Conservation (phyloP, 2,888 invertebrate species). For the Microdon myrmicae region DNA sequence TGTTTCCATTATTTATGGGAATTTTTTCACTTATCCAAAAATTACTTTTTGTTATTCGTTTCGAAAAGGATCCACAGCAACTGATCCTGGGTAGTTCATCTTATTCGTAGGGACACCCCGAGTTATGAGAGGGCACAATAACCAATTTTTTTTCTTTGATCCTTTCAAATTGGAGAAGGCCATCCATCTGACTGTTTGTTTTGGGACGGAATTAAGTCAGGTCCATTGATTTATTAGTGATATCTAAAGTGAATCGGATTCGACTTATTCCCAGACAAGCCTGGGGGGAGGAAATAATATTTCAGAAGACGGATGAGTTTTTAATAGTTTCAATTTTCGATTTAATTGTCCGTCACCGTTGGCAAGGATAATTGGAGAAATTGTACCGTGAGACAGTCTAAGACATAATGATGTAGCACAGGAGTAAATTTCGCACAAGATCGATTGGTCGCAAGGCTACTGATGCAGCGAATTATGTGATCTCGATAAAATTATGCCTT, state of each 20-base stretch:
- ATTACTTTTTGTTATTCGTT: conserved; percentile 11
- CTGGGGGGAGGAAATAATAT: conserved; percentile 29
- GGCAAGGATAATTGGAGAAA: conserved; percentile 20
- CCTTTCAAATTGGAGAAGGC: too few relatives aligned
- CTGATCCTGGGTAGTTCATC: conserved; percentile 47
- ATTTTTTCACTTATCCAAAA: conserved; percentile 41
- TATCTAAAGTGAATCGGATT: conserved; percentile 2
- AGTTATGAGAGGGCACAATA: conserved; percentile 11
- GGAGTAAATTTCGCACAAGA: too few relatives aligned
- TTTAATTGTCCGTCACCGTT: conserved; percentile 36
- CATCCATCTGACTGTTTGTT: conserved; percentile 38
- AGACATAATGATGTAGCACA: too few relatives aligned
- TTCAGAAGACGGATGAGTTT: conserved; percentile 41
- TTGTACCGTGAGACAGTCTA: background rate
- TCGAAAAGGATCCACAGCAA: conserved; percentile 23
- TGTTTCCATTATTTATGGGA: conserved; percentile 48
- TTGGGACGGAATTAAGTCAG: conserved; percentile 45
- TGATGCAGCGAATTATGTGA: too few relatives aligned
- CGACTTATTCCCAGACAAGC: conserved; percentile 11
- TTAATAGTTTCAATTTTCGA: conserved; percentile 31
- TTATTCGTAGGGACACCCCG: conserved; percentile 34
- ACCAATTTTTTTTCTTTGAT: conserved; percentile 30
- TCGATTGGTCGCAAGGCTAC: too few relatives aligned
- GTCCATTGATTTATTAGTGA: conserved; percentile 43
- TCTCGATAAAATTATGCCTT: too few relatives aligned